Percentiles rank a stretch among this genome's conserved stretches.
Conservation (phyloP, 2,888 invertebrate genomes). For the Priocnemis perturbator region DNA sequence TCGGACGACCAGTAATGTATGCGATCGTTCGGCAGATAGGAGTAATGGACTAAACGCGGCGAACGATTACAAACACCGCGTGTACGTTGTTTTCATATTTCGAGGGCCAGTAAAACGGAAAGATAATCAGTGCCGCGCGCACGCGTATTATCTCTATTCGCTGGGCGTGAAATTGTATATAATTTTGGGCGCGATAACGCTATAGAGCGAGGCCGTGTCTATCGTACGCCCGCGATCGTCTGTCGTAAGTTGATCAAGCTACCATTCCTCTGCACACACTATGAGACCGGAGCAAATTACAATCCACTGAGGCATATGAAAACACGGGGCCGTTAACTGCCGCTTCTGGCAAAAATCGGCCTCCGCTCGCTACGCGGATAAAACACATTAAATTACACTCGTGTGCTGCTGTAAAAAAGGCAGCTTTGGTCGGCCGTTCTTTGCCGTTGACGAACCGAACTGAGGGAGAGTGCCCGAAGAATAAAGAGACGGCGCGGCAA, state of each 20-base stretch:
- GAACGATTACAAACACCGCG: no score
- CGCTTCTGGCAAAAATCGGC: conserved; percentile 29
- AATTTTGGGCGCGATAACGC: not conserved
- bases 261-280: no score
- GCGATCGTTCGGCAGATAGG: no score
- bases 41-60: no score
- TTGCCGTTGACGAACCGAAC: no score
- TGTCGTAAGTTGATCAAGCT: not conserved
- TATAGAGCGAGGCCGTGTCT: not conserved
- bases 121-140: not conserved
- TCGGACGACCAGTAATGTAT: no score
- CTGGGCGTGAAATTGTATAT: not conserved
- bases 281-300: not conserved
- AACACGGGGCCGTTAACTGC: conserved; percentile 27
- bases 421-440: conserved; percentile 14
- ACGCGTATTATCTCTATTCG: not conserved
- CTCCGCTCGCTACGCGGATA: conserved; percentile 26
- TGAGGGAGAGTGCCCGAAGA: not conserved
- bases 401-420: conserved; percentile 10
- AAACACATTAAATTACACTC: conserved; percentile 44
- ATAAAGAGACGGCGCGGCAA: conserved; percentile 33
- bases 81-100: no score
- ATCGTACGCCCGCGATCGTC: not conserved
- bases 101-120: conserved; percentile 1
- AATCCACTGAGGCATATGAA: conserved; percentile 7